Evolutionary conservation across 2,113 vertebrate genomes (phyloP).

Genomic region (Indicator maculatus): DNA sequence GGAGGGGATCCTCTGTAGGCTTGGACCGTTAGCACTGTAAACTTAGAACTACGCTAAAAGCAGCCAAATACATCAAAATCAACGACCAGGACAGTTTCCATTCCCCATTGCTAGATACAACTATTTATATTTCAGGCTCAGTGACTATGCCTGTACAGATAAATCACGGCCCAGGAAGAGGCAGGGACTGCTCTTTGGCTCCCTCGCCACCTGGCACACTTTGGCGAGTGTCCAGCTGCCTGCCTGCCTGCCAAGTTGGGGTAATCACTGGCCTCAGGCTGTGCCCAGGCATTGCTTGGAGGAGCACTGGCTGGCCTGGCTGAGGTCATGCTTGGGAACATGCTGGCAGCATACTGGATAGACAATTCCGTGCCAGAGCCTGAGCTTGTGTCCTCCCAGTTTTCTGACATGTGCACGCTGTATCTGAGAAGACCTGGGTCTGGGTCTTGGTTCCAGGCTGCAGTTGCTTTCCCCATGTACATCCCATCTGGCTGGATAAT

Average conservation of each 20-base stretch:
- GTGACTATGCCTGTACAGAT: neutral
- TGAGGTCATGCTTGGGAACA: fast-evolving
- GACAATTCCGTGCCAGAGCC: neutral
- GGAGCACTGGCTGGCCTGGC: neutral
- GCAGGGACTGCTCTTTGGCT: fast-evolving
- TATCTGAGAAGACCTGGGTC: neutral
- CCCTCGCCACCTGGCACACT: fast-evolving
- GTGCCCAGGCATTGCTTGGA: neutral
- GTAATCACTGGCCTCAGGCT: fast-evolving
- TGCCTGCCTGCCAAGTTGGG: neutral
- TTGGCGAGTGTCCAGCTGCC: neutral
- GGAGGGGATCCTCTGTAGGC: neutral
- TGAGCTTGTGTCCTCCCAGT: fast-evolving
- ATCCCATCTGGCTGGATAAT: neutral
- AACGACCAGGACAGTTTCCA: slow-evolving; percentile 41
- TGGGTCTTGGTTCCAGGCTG: neutral
- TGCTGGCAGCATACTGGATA: fast-evolving
- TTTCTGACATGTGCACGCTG: fast-evolving
- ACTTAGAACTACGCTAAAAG: slow-evolving; percentile 23
- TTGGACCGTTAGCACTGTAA: slow-evolving; percentile 20
- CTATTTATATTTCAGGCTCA: slow-evolving; percentile 44
- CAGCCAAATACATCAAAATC: slow-evolving; percentile 52
- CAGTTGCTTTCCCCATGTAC: neutral
- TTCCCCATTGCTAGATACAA: slow-evolving; percentile 36
- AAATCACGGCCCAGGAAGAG: neutral